These are phyloP conservation scores for Cerceris ruficornis DNA, from an alignment of 2,888 invertebrate genomes.

Conservation along the genomic window DNA sequence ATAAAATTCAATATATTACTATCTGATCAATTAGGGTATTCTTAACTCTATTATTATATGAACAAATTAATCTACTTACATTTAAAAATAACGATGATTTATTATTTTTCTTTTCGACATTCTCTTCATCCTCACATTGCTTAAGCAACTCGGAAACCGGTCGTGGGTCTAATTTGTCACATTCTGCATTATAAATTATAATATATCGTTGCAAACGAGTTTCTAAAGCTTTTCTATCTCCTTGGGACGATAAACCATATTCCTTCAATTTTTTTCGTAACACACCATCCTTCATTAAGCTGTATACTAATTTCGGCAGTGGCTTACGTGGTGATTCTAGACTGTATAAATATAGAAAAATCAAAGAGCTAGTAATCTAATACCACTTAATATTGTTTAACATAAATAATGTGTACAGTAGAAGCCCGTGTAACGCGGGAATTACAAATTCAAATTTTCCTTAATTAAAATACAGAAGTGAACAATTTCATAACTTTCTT, in stretches of 20 bases:
- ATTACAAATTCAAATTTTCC: conserved; percentile 7
- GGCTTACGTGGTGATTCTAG: conserved; percentile 76
- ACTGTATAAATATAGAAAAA: conserved; percentile 56
- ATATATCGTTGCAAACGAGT: conserved; percentile 79
- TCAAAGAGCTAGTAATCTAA: background rate
- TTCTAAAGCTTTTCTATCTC: conserved; percentile 80
- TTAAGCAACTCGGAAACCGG: conserved; percentile 78
- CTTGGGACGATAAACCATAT: conserved; percentile 80
- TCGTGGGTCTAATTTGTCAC: conserved; percentile 81
- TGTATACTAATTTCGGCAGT: conserved; percentile 82
- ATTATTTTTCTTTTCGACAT: conserved; percentile 73
- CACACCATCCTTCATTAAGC: conserved; percentile 82
- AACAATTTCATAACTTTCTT: no score
- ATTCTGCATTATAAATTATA: conserved; percentile 82
- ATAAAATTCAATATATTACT: conserved; percentile 47
- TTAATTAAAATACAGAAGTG: no score
- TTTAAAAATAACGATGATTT: conserved; percentile 35
- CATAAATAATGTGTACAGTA: background rate
- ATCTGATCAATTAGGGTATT: conserved; percentile 8
- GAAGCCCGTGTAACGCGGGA: background rate
- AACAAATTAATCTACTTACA: conserved; percentile 33
- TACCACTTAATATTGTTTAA: background rate
- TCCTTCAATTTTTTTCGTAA: conserved; percentile 82
- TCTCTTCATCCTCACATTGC: conserved; percentile 81
- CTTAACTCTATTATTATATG: background rate